Evolutionary conservation across 2,113 vertebrate genomes (phyloP).

Genomic region (Ranitomeya imitator): DNA sequence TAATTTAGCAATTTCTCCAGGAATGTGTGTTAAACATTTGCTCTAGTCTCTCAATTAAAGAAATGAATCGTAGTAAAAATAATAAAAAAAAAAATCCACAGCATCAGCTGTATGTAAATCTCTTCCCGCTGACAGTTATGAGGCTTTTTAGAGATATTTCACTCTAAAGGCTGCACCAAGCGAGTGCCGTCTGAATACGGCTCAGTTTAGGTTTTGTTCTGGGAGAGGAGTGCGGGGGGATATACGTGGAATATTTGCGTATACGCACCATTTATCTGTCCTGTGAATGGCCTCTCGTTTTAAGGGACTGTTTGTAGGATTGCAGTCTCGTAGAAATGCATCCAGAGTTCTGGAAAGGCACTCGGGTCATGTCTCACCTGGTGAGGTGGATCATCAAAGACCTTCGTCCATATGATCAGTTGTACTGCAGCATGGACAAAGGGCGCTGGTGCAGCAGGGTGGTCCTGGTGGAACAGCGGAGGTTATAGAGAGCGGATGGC

Average conservation of each 20-base stretch:
- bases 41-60: conserved; percentile 22
- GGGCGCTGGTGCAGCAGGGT: no score
- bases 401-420: no score
- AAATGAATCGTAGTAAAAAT: neutral
- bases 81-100: neutral
- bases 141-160: neutral
- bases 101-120: neutral
- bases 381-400: no score
- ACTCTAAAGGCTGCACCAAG: neutral
- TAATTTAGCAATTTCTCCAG: conserved; percentile 39
- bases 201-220: neutral
- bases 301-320: neutral
- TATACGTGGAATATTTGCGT: neutral
- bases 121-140: neutral
- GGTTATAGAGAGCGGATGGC: no score
- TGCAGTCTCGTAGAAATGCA: neutral
- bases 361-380: neutral
- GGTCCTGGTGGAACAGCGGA: no score
- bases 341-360: neutral
- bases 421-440: no score
- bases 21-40: conserved; percentile 23
- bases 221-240: neutral
- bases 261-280: neutral
- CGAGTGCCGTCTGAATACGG: neutral
- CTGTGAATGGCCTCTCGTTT: neutral